Evolutionary conservation across 2,113 vertebrate species (phyloP), one percentile per base, ranked within the genome.

Genomic region (Pteruthius melanotis): DNA sequence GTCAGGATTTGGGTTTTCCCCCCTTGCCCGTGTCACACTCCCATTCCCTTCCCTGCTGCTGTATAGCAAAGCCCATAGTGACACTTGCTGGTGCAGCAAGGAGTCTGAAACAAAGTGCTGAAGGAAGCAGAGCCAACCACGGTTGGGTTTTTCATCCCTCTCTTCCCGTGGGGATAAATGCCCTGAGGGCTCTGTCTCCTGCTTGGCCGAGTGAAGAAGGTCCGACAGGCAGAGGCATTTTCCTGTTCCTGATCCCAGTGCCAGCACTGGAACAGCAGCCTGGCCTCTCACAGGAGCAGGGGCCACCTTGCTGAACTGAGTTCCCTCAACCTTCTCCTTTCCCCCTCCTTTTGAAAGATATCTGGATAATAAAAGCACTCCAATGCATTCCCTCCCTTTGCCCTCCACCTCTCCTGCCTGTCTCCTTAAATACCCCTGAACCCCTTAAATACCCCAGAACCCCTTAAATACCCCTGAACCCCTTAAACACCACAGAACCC

Each of bases 61-160:
- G 18, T 24, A 84, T 65, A 85, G 71, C 66, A 82, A 95, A 89
- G 95, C 85, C 85, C 94, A 95, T 80, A 94, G 90, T 97, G 95
- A 95, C 94, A 95, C 94, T 96, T 76, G 82, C 92, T 94, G 93
- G 91, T 87, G 56, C 79, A 82, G 72, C 59, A 56, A 69, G 72
- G 76, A 96, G 71, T 7, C 12, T 63, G 82, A 95, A 83, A 63
- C 15, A 13, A 21, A 69, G 8, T 26, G 54, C 49, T 63, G 13
- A 35, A 30, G 70, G 66, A 53, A 68, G 66, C 71, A 47, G 45
- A 72, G 60, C n/a, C 49, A 47, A 22, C 4, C 66, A 39, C 35
- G 15, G 56, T 4, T 69, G 78, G 2, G 2, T 60, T 83, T 77
- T 79, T 7, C n/a, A 40, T 59, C 69, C 66, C 9, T 22, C 21